These are phyloP conservation scores for Cygnus olor DNA, from an alignment of 2,797 vertebrate species.

Conservation along the genomic window DNA sequence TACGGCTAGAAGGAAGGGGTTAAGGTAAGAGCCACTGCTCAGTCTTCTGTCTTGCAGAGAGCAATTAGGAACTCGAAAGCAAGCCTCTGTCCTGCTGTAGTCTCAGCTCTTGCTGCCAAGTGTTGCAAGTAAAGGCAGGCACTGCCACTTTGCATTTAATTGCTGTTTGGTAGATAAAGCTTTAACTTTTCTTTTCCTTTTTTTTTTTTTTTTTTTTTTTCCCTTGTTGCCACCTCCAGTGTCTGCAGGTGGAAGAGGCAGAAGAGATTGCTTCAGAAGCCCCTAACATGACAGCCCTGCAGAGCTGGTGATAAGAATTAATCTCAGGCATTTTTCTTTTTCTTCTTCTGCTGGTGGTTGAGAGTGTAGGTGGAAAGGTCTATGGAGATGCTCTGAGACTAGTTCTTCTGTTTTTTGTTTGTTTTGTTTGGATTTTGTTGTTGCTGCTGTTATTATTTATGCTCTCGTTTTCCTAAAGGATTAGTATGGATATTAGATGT, in stretches of 20 bases:
- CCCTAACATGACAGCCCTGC: neutral
- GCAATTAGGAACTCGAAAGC: constrained; percentile 1
- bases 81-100: neutral
- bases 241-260: neutral
- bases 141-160: neutral
- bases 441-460: neutral
- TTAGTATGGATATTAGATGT: neutral
- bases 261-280: constrained; percentile 1
- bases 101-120: neutral
- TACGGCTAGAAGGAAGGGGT: neutral
- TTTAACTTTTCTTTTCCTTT: neutral
- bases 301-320: constrained; percentile 16
- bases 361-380: neutral
- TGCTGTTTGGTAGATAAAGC: neutral
- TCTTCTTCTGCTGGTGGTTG: neutral
- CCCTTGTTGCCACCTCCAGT: neutral
- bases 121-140: neutral
- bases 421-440: neutral
- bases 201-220: neutral
- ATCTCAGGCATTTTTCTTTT: neutral
- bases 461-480: neutral
- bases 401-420: neutral
- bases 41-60: neutral
- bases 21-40: neutral
- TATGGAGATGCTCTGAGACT: neutral